Evolutionary conservation across 2,888 invertebrate species (phyloP), one percentile per base, ranked within the genome.

Genomic region (Elysia crispata): DNA sequence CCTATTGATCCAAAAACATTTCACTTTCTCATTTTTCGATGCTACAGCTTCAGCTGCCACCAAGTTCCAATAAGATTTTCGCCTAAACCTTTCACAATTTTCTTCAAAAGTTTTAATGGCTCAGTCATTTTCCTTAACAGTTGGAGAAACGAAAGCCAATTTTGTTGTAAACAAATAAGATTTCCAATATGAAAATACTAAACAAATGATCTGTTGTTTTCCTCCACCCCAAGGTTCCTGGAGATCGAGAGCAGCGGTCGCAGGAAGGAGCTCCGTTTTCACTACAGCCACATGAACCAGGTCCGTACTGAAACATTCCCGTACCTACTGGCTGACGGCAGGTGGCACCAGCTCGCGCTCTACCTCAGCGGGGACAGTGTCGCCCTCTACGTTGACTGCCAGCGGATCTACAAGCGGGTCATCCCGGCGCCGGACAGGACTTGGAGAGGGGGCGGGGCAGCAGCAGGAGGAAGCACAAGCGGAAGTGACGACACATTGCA

Each of bases 171-270:
- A n/a, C n/a, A n/a, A n/a, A n/a, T n/a, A n/a, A n/a, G n/a, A n/a
- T n/a, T n/a, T n/a, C n/a, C n/a, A n/a, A n/a, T n/a, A n/a, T n/a
- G n/a, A n/a, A n/a, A n/a, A n/a, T n/a, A n/a, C n/a, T n/a, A n/a
- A n/a, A n/a, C n/a, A n/a, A n/a, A n/a, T n/a, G n/a, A n/a, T n/a
- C 41, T 11, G 11, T 6, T 41, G 41, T 41, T 41, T 41, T 41
- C 41, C 11, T 41, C 41, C 11, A 41, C 23, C 25, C 92, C 89
- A 93, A 96, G 97, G 94, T 96, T 96, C 94, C 94, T 97, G 94
- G 97, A 97, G 94, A 94, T 97, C 93, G 96, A 97, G 94, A 97
- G 96, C 91, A 96, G 96, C 93, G 97, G 97, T 86, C 94, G 96
- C 85, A 95, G 95, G 90, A 95, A 96, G 93, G 97, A 97, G 93